phyloP scores from a whole-genome alignment of 2,888 invertebrate species.

The Lumbricus terrestris region DNA sequence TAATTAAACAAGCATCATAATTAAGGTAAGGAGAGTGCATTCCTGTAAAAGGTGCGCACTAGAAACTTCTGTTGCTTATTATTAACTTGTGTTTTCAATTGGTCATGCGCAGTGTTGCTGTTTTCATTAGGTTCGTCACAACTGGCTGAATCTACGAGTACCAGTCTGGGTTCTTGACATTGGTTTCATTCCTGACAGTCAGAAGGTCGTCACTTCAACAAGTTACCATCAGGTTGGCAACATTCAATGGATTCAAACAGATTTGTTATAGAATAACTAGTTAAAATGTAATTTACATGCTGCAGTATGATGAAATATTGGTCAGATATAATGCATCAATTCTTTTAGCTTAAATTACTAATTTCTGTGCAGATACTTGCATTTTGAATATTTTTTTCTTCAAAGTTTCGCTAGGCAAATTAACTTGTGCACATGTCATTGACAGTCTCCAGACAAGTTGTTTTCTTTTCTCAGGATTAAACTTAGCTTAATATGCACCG shows the following conservation, averaged over 20 bases:
- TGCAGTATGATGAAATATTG: no score
- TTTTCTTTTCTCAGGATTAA: no score
- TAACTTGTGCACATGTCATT: no score
- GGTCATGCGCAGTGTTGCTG: not conserved
- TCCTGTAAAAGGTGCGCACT: not conserved
- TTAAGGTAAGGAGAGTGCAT: not conserved
- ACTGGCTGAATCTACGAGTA: constrained; percentile 74
- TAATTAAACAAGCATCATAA: not conserved
- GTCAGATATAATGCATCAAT: no score
- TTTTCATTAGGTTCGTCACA: constrained; percentile 70
- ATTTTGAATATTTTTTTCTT: no score
- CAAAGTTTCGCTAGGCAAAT: no score
- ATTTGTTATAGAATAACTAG: no score
- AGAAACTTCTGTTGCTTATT: not conserved
- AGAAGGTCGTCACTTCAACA: constrained; percentile 70
- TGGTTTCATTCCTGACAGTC: constrained; percentile 70
- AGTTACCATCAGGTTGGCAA: constrained; percentile 76
- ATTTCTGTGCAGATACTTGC: no score
- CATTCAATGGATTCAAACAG: not conserved
- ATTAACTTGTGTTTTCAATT: not conserved
- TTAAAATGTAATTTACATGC: no score
- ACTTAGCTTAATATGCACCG: no score
- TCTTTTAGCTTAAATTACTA: no score
- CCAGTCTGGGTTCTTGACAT: constrained; percentile 84
- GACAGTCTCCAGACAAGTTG: no score